A percentile compares a stretch with the other conserved stretches of the same genome.
phyloP scores from a whole-genome alignment of 2,797 vertebrate genomes.

The Rhincodon typus region DNA sequence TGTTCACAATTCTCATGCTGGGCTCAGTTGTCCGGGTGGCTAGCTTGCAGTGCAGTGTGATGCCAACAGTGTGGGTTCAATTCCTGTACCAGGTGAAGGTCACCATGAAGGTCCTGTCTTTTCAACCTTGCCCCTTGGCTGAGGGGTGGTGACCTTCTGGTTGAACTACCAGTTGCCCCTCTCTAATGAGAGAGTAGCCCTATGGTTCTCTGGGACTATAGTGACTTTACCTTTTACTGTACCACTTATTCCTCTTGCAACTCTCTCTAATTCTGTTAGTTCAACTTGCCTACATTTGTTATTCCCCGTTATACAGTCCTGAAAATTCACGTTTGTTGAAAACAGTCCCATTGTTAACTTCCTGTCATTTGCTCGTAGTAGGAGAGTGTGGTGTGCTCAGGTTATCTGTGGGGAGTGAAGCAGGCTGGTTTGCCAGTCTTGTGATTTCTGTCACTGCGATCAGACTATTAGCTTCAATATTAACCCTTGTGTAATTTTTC shows the following conservation, averaged over 20 bases:
- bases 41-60: too few species aligned
- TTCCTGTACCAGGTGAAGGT: too few species aligned
- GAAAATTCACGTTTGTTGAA: background rate
- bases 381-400: background rate
- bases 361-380: background rate
- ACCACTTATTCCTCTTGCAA: background rate
- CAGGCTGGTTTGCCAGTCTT: background rate
- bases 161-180: too few species aligned
- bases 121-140: too few species aligned
- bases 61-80: too few species aligned
- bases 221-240: conserved; percentile 35
- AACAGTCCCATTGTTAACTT: background rate
- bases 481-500: background rate
- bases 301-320: background rate
- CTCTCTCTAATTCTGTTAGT: background rate
- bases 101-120: too few species aligned
- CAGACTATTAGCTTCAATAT: background rate
- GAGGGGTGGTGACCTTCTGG: too few species aligned
- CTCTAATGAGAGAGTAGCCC: too few species aligned
- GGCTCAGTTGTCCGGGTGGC: too few species aligned
- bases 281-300: background rate
- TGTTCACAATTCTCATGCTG: too few species aligned
- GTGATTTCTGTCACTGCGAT: background rate
- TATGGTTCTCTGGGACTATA: too few species aligned
- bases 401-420: background rate